These are phyloP conservation scores for Macroteleia sp. DNA, from an alignment of 2,888 invertebrate species.

Conservation along the genomic window DNA sequence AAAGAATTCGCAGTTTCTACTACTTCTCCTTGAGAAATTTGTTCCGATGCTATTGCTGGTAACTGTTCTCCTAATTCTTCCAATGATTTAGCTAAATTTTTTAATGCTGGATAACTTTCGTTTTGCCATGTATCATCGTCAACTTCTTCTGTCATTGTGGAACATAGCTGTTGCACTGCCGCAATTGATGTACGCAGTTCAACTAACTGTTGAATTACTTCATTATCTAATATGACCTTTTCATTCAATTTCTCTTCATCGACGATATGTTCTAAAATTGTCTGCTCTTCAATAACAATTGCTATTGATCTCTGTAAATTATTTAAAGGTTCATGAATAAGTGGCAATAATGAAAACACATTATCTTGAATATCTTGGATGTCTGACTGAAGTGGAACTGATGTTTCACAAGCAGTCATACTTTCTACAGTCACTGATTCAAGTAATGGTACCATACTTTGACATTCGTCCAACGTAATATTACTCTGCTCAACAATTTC, in stretches of 20 bases:
- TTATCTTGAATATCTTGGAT: constrained; percentile 49
- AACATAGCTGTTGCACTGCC: constrained; percentile 65
- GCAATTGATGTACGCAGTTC: constrained; percentile 66
- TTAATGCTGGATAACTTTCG: constrained; percentile 66
- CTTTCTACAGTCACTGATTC: constrained; percentile 33
- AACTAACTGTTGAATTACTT: constrained; percentile 60
- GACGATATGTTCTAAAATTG: constrained; percentile 50
- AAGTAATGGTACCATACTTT: no score
- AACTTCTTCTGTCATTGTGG: constrained; percentile 54
- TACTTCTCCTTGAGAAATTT: constrained; percentile 37
- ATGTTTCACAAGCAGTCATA: constrained; percentile 37
- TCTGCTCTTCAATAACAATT: constrained; percentile 68
- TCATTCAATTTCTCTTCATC: no score
- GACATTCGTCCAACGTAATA: no score
- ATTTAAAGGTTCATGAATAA: constrained; percentile 75
- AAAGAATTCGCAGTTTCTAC: constrained; percentile 25
- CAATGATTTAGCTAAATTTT: constrained; percentile 65
- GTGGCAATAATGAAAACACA: constrained; percentile 61
- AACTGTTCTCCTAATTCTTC: constrained; percentile 67
- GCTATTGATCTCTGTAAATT: constrained; percentile 83
- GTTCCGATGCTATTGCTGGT: constrained; percentile 52
- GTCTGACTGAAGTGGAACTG: constrained; percentile 28
- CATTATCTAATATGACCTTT: constrained; percentile 7
- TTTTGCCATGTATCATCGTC: constrained; percentile 61
- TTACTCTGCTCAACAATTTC: no score